Percentiles rank a stretch among this genome's conserved stretches.
These are phyloP conservation scores for Troides aeacus DNA, from an alignment of 2,888 invertebrate genomes.

Conservation along the genomic window DNA sequence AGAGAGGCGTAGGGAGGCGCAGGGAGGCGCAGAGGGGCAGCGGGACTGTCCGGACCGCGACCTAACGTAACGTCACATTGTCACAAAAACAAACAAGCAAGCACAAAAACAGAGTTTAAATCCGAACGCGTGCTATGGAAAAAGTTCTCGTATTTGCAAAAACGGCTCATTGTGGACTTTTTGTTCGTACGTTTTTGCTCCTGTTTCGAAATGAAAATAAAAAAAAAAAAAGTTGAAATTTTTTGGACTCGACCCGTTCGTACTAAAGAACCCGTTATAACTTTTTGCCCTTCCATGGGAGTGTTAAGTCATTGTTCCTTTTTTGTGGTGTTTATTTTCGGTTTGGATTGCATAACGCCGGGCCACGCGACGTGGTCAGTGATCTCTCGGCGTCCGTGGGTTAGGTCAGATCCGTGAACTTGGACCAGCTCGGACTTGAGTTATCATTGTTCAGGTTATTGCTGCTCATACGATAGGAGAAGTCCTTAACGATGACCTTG, in stretches of 20 bases:
- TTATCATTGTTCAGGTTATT: too few species aligned
- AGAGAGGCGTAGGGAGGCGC: slow-evolving; percentile 18
- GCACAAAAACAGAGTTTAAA: slow-evolving; percentile 61
- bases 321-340: slow-evolving; percentile 47
- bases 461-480: too few species aligned
- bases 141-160: slow-evolving; percentile 71
- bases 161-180: slow-evolving; percentile 64
- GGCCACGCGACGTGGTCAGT: slow-evolving; percentile 40
- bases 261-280: slow-evolving; percentile 66
- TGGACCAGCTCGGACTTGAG: too few species aligned
- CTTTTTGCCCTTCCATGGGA: slow-evolving; percentile 58
- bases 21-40: not conserved
- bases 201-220: slow-evolving; percentile 58
- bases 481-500: too few species aligned
- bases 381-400: slow-evolving; percentile 25
- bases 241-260: slow-evolving; percentile 45
- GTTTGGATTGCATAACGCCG: slow-evolving; percentile 54
- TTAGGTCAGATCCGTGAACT: slow-evolving; percentile 23
- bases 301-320: slow-evolving; percentile 47
- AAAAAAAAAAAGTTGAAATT: slow-evolving; percentile 47
- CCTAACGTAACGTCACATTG: slow-evolving; percentile 54
- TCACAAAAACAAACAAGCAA: slow-evolving; percentile 48
- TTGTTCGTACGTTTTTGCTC: slow-evolving; percentile 67
- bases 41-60: slow-evolving; percentile 32
- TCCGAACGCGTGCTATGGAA: slow-evolving; percentile 74